phyloP scores from a whole-genome alignment of 2,113 vertebrate species.

The Psophia crepitans region DNA sequence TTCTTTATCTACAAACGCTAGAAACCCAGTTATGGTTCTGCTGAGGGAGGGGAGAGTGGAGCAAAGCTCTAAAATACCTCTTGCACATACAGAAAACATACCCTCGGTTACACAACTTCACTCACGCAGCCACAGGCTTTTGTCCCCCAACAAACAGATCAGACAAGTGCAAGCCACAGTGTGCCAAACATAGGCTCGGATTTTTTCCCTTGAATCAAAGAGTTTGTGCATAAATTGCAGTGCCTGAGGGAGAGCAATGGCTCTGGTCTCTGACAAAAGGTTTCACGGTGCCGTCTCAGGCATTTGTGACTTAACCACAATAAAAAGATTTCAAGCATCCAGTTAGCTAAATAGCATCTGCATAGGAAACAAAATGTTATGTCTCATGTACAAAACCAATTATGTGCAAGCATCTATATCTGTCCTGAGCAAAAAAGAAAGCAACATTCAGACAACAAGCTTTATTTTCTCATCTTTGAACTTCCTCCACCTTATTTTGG shows the following conservation, averaged over 20 bases:
- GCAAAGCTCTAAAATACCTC: background rate
- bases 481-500: background rate
- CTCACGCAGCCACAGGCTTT: background rate
- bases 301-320: background rate
- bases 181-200: background rate
- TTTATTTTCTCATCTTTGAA: background rate
- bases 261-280: background rate
- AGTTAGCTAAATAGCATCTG: background rate
- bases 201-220: background rate
- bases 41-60: background rate
- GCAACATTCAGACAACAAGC: background rate
- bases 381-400: background rate
- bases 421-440: background rate
- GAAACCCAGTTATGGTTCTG: background rate
- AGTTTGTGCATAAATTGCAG: background rate
- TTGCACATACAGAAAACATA: background rate
- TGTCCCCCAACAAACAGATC: background rate
- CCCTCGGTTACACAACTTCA: accelerated
- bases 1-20: accelerated
- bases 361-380: background rate
- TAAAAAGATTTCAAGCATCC: background rate
- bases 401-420: background rate
- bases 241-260: background rate
- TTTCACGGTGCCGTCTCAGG: background rate
- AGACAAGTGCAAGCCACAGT: background rate